These are phyloP conservation scores for Hoplias malabaricus DNA, from an alignment of 2,113 vertebrate species.

Conservation along the genomic window DNA sequence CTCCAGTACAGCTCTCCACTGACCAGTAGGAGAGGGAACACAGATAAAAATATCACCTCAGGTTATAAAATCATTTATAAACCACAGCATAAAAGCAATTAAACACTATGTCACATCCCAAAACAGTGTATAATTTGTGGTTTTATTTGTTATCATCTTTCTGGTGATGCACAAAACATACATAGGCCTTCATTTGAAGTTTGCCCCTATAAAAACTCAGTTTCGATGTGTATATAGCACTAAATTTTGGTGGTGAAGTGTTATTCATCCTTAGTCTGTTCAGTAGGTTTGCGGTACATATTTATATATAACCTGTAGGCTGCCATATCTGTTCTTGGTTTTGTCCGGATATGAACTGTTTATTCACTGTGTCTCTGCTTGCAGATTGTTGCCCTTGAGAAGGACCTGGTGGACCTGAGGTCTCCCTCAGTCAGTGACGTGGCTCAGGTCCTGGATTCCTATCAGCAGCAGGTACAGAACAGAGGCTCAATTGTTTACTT, in stretches of 20 bases:
- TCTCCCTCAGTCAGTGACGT: constrained; percentile 80
- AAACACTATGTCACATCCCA: no score
- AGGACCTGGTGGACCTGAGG: constrained; percentile 82
- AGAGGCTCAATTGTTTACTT: background rate
- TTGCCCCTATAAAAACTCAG: no score
- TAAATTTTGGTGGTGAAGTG: no score
- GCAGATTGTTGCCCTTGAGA: constrained; percentile 84
- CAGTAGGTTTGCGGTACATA: background rate
- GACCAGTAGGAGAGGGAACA: constrained; percentile 36
- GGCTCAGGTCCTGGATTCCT: constrained; percentile 78
- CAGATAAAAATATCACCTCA: constrained; percentile 29
- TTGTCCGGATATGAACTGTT: background rate
- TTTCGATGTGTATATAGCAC: no score
- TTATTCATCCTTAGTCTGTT: no score
- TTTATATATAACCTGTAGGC: background rate
- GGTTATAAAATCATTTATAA: background rate
- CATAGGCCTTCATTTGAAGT: no score
- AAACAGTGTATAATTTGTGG: no score
- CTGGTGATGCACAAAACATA: no score
- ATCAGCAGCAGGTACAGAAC: constrained; percentile 81
- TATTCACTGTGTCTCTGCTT: constrained; percentile 22
- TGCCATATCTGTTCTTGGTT: no score
- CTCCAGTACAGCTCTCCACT: constrained; percentile 8
- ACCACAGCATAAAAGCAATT: no score
- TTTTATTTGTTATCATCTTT: no score